These are phyloP conservation scores for Lepus timidus DNA, from an alignment of 2,113 vertebrate genomes.

Conservation along the genomic window DNA sequence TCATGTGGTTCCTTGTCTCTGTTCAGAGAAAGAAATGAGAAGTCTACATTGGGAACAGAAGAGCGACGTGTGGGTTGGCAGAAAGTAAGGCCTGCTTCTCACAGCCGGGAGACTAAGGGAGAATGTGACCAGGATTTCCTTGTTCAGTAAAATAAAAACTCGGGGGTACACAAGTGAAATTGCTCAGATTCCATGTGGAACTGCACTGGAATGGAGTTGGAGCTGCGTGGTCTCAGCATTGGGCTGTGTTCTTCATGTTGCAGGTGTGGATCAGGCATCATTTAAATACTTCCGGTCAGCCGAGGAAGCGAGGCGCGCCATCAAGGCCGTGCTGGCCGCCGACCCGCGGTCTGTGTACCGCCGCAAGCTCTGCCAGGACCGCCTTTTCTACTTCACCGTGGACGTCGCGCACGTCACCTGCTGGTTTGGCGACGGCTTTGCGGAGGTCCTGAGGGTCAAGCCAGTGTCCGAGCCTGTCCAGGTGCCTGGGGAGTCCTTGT, in stretches of 20 bases:
- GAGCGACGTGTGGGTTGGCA: background rate
- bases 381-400: slow-evolving; percentile 90
- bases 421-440: slow-evolving; percentile 94
- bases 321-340: slow-evolving; percentile 90
- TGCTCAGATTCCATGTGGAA: background rate
- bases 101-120: background rate
- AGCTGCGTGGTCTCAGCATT: background rate
- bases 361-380: slow-evolving; percentile 89
- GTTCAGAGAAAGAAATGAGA: background rate
- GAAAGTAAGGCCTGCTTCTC: background rate
- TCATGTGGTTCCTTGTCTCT: background rate
- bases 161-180: background rate
- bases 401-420: slow-evolving; percentile 92
- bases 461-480: slow-evolving; percentile 3
- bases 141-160: slow-evolving; percentile 12
- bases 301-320: slow-evolving; percentile 89
- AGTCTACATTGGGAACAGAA: background rate
- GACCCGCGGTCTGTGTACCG: slow-evolving; percentile 94
- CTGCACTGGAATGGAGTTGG: background rate
- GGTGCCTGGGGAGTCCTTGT: background rate
- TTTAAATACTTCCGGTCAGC: slow-evolving; percentile 90
- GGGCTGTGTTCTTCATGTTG: slow-evolving; percentile 51
- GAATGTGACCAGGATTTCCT: background rate
- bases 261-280: slow-evolving; percentile 69
- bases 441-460: slow-evolving; percentile 91